A percentile compares a stretch with the other conserved stretches of the same genome.
Evolutionary conservation across 2,113 vertebrate species (phyloP).

Genomic region (Oreotrochilus melanogaster): DNA sequence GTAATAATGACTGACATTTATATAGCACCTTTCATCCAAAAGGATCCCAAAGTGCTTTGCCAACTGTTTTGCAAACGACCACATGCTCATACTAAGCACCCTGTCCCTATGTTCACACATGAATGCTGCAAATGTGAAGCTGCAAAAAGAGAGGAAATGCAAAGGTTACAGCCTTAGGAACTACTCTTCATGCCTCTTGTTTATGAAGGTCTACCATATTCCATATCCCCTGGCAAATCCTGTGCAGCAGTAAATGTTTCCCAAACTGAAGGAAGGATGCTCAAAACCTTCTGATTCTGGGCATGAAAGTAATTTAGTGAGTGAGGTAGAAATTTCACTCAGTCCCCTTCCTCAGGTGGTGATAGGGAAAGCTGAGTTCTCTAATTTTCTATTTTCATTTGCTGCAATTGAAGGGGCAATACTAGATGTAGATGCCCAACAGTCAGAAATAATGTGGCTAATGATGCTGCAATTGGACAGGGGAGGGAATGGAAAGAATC

Average conservation of each 20-base stretch:
- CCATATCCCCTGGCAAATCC: not conserved
- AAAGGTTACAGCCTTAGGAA: not conserved
- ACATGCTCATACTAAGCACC: not conserved
- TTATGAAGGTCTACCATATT: not conserved
- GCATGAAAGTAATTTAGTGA: constrained; percentile 1
- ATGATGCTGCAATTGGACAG: constrained; percentile 43
- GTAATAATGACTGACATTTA: constrained; percentile 61
- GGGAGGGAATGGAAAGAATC: constrained; percentile 9
- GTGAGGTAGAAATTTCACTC: constrained; percentile 8
- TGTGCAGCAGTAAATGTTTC: not conserved
- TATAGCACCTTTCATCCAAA: constrained; percentile 33
- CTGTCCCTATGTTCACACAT: not conserved
- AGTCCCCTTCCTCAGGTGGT: not conserved
- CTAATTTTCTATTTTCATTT: constrained; percentile 59
- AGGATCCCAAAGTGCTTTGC: constrained; percentile 34
- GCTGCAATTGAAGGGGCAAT: constrained; percentile 33
- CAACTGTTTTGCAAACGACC: constrained; percentile 8
- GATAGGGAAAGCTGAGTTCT: constrained; percentile 22
- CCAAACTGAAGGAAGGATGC: not conserved
- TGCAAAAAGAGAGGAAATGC: not conserved
- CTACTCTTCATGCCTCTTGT: not conserved
- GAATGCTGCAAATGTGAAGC: not conserved
- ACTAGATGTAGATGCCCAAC: constrained; percentile 17
- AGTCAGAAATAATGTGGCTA: constrained; percentile 39
- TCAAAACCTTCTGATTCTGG: constrained; percentile 7